Base-by-base conservation (phyloP, 1,140 invertebrate species). In the Cydia fagiglandana region DNA sequence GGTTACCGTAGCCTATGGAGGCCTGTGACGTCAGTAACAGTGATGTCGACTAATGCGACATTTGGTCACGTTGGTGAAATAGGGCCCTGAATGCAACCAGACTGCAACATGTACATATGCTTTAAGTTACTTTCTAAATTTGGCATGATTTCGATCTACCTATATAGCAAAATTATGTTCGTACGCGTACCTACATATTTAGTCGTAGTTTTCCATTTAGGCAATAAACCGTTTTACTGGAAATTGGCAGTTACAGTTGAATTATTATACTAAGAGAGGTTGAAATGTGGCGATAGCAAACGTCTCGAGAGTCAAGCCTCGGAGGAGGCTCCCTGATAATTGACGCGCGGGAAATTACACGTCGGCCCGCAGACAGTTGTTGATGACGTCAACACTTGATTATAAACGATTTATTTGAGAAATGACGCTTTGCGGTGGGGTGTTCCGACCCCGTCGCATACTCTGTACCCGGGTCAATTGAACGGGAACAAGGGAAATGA, bases 371-470 rank as follows among this genome's bases (percentile, higher is more conserved):
- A 90, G 89, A 92, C 91, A 91, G 87, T 92, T 92, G 89, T 90
- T 91, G 91, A 92, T 91, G 91, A 90, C 91, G 87, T 92, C 88
- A 91, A 82, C 85, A 90, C 89, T 92, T 92, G 91, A 92, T 92
- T 91, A 91, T 92, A 92, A 92, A 91, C 89, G 88, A 91, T 91
- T 92, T 91, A 88, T 87, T 88, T 87, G 81, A 77, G 76, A 86
- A 89, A 90, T 86, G 87, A 85, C 79, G 82, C 64, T 45, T 28
- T 75, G 73, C 28, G 45, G 64, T 5, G 64, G 64, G 30, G 38
- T 50, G 41, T 50, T 76, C 64, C 64, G 41, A n/a, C 41, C 66
- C 41, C 30, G 20, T 74, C 73, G 24, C 56, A 75, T 56, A 75
- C 47, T 74, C 47, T 45, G 70, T 45, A 53, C 45, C 50, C 50